Base-by-base conservation (phyloP, 2,888 invertebrate species). In the Mythimna pallens region DNA sequence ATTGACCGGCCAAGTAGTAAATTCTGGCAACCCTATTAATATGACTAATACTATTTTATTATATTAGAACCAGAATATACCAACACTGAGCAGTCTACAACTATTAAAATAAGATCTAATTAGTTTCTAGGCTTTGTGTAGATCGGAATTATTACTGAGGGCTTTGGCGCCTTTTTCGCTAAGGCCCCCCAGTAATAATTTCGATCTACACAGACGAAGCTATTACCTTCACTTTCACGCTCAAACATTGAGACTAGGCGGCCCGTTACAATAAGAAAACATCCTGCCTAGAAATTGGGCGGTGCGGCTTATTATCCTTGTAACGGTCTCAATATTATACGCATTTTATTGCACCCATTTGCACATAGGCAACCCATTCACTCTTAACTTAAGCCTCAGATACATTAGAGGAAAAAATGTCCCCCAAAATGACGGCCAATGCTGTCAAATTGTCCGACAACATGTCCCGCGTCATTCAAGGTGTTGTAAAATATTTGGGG, bases 51-150 rank as follows among this genome's bases (percentile, higher is more conserved):
- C 54, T 82, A 68, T 59, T 12, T 12, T 62, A 30, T 63, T 71
- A 69, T 61, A 52, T 47, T 50, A 82, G 63, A 73, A 66, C 68
- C 78, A 59, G 64, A 70, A 58, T 66, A 67, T 73, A 74, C 67
- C 43, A 68, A 68, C 64, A 67, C 52, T 78, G 69, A 83, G 70
- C 74, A 58, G 58, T 65, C 69, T 74, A 81, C 40, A 55, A 67
- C 52, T 67, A 79, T 7, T 36, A 17, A 62, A 55, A 62, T 80
- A 75, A 47, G 43, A 54, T 40, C 57, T 72, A 65, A 70, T 52
- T 67, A 70, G n/a, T 43, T 55, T 34, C 40, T 67, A 70, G 25
- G 43, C 50, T 25, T 70, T 65, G 34, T 82, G 54, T 55, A 34
- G 47, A 64, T 25, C 10, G 20, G 57, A 40, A 64, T 40, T 43